A percentile compares a stretch with the other conserved stretches of the same genome.
phyloP scores from a whole-genome alignment of 2,113 vertebrate genomes.

The Pyrgilauda ruficollis region DNA sequence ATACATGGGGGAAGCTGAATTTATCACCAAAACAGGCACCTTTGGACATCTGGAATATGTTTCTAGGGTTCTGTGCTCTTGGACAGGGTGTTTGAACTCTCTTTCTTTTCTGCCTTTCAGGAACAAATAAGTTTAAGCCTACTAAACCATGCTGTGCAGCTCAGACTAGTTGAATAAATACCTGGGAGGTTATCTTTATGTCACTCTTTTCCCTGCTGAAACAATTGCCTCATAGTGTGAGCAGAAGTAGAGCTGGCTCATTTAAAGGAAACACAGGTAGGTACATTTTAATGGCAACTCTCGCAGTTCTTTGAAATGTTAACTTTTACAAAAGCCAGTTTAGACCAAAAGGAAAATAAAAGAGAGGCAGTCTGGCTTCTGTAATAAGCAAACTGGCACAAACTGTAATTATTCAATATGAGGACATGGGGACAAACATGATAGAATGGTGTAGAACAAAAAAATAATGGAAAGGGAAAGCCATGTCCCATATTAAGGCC shows the following conservation, averaged over 20 bases:
- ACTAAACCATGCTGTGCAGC: neutral
- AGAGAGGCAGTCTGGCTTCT: neutral
- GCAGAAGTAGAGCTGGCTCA: neutral
- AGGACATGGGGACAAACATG: neutral
- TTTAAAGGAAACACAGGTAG: neutral
- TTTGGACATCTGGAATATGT: neutral
- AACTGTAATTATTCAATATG: neutral
- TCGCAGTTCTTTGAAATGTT: neutral
- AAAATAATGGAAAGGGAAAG: neutral
- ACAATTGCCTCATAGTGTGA: neutral
- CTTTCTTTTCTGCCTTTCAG: neutral
- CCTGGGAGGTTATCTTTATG: neutral
- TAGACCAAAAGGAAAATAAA: neutral
- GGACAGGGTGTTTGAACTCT: neutral
- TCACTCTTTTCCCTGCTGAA: neutral
- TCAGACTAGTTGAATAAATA: neutral
- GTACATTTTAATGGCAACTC: neutral
- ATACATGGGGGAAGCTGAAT: neutral
- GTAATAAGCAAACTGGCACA: neutral
- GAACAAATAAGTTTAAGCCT: neutral
- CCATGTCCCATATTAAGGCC: neutral
- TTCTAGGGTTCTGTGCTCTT: neutral
- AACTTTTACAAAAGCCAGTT: neutral
- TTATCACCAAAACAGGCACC: neutral
- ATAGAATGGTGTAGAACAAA: neutral